Evolutionary conservation across 2,113 vertebrate genomes (phyloP).

Genomic region (Delphinus delphis): DNA sequence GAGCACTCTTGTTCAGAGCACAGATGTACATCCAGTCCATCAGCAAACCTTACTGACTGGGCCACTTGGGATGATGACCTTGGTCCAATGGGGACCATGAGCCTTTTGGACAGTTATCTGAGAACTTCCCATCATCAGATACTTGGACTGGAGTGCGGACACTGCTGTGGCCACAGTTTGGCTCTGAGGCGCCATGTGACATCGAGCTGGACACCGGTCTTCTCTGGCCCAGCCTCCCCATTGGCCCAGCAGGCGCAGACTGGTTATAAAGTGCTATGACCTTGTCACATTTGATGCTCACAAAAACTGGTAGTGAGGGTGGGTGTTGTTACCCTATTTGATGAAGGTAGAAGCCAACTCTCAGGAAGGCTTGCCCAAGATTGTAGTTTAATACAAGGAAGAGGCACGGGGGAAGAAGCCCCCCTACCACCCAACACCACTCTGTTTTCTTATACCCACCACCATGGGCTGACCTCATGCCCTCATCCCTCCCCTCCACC

Average conservation of each 20-base stretch:
- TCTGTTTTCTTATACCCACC: neutral
- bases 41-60: neutral
- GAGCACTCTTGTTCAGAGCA: neutral
- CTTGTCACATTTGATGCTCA: neutral
- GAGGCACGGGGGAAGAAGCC: neutral
- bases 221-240: no score
- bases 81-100: neutral
- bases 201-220: neutral
- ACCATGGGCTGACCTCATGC: neutral
- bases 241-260: neutral
- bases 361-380: neutral
- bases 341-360: neutral
- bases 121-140: neutral
- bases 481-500: neutral
- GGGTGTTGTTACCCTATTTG: neutral
- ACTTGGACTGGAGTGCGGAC: accelerated
- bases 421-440: neutral
- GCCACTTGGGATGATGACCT: neutral
- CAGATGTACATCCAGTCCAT: accelerated
- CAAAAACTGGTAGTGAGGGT: neutral
- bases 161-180: neutral
- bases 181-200: no score
- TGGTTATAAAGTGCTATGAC: neutral
- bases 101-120: neutral
- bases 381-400: no score